Evolutionary conservation across 2,797 vertebrate species (phyloP), one percentile per base, ranked within the genome.

Genomic region (Chaenodraco wilsoni): DNA sequence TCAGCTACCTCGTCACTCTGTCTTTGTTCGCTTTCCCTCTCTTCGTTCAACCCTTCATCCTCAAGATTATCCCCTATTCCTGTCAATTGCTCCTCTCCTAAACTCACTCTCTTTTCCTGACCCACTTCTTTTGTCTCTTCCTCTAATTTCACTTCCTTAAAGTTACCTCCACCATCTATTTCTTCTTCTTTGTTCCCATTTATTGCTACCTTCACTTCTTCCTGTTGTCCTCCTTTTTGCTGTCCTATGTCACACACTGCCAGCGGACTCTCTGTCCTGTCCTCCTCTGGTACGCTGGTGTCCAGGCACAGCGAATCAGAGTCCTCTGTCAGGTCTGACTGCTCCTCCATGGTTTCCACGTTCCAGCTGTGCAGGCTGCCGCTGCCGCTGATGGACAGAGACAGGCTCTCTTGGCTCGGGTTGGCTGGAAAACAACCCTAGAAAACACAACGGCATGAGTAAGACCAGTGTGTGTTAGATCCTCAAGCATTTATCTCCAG

Each of bases 301-400:
- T 87, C 78, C 43, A 50, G 50, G 65, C 49, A 55, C 19, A 21
- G 72, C 73, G 67, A 85, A 31, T 90, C 81, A 19, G 69, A 78
- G 72, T 89, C 87, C 21, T 82, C 86, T 0, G 51, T 59, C 64
- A 80, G 43, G 19, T 90, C 82, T 9, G 86, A 77, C 37, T 74
- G 81, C 71, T 93, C 89, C 41, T 88, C 90, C 52, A 88, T 78
- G 12, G 60, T 65, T 31, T 94, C 93, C 63, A 87, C 84, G 72
- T 92, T 91, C 95, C 95, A 96, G 84, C 93, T 93, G 81, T 91
- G 85, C 61, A 95, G 79, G 63, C 93, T 94, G 70, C 82, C 90
- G 16, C 92, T 93, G 83, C 92, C 91, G 8, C 89, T 91, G 68
- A 90, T 79, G 60, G 94, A 94, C 50, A 87, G 78, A 21, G 70